Evolutionary conservation across 2,888 invertebrate genomes (phyloP).

Genomic region (Drosophila subsilvestris): DNA sequence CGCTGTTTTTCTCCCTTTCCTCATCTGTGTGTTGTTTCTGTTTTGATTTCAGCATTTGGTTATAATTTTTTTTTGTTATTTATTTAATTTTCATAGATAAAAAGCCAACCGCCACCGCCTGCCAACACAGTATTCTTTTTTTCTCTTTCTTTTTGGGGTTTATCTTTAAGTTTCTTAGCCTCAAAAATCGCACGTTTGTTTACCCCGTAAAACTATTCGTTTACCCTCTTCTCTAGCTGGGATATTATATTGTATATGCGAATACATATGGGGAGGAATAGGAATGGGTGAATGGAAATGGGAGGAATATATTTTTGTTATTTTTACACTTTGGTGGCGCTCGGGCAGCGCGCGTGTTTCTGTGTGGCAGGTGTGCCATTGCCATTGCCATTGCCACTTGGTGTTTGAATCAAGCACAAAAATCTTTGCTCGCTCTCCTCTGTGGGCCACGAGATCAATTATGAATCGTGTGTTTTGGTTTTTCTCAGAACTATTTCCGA

Average conservation of each 20-base stretch:
- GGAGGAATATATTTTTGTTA: conserved; percentile 68
- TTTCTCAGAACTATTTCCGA: conserved; percentile 27
- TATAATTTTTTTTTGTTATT: conserved; percentile 21
- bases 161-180: conserved; percentile 61
- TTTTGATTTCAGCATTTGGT: conserved; percentile 33
- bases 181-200: conserved; percentile 39
- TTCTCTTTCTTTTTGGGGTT: background rate
- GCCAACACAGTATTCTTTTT: conserved; percentile 27
- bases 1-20: background rate
- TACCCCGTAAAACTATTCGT: conserved; percentile 39
- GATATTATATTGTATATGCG: conserved; percentile 16
- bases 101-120: conserved; percentile 33
- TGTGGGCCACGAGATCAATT: conserved; percentile 26
- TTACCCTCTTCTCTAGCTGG: conserved; percentile 13
- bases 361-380: conserved; percentile 68
- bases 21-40: conserved; percentile 14
- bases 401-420: background rate
- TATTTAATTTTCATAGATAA: conserved; percentile 59
- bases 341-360: conserved; percentile 42
- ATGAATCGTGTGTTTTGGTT: conserved; percentile 29
- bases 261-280: conserved; percentile 5
- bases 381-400: conserved; percentile 46
- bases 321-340: conserved; percentile 38
- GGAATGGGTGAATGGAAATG: conserved; percentile 51
- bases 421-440: conserved; percentile 23